phyloP scores from a whole-genome alignment of 2,797 vertebrate genomes.

The Luscinia luscinia region DNA sequence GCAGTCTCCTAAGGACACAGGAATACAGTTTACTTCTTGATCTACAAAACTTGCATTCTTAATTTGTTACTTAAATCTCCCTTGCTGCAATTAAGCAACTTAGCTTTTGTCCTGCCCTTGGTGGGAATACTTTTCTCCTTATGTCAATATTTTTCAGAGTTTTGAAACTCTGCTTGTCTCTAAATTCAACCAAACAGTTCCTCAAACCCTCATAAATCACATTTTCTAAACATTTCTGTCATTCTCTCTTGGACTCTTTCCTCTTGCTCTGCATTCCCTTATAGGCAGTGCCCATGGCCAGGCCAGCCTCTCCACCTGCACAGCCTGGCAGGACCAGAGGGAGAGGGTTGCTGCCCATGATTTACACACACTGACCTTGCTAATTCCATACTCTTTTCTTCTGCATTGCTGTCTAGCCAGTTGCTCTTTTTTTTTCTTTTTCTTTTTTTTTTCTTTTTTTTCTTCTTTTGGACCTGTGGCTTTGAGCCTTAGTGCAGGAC shows the following conservation, averaged over 20 bases:
- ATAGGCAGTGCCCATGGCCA: rapidly evolving
- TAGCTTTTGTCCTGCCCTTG: neutral
- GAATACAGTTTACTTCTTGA: neutral
- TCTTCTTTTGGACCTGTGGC: neutral
- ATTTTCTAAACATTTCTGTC: neutral
- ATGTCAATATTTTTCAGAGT: neutral
- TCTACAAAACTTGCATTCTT: neutral
- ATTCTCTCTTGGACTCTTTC: neutral
- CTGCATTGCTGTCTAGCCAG: no score
- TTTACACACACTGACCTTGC: neutral
- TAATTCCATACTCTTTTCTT: neutral
- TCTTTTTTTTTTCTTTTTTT: no score
- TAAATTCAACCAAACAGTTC: neutral
- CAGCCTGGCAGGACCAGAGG: neutral
- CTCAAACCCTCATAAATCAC: neutral
- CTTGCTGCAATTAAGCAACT: neutral
- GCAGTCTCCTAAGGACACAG: neutral
- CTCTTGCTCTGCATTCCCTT: neutral
- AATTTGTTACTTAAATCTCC: neutral
- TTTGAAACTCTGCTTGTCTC: neutral
- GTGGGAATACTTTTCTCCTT: neutral
- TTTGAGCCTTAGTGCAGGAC: neutral
- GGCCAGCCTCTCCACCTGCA: neutral
- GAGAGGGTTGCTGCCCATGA: neutral
- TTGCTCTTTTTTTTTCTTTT: neutral